Conservation (phyloP, 2,797 vertebrate genomes). For the Hoplostethus atlanticus region DNA sequence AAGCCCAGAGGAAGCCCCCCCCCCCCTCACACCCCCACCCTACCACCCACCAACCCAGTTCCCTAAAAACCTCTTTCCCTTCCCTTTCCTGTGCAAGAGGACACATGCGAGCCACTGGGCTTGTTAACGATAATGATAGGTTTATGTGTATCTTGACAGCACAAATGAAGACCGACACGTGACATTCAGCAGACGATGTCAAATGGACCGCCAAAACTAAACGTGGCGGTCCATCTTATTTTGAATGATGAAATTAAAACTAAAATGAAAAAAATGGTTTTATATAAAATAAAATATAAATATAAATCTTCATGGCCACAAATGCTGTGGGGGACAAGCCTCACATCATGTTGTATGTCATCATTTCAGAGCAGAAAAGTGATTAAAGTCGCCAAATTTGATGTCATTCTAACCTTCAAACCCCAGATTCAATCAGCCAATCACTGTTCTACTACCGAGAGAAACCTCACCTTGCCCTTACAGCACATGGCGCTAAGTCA, state of each 20-base stretch:
- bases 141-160: constrained; percentile 40
- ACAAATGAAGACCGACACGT: constrained; percentile 8
- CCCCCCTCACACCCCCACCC: neutral
- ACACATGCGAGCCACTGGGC: constrained; percentile 39
- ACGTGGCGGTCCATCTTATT: constrained; percentile 11
- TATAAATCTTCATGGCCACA: no score
- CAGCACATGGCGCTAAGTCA: constrained; percentile 64
- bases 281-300: neutral
- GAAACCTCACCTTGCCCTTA: constrained; percentile 60
- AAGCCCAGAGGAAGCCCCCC: constrained; percentile 65
- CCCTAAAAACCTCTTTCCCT: constrained; percentile 48
- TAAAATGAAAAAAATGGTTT: constrained; percentile 3
- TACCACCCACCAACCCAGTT: constrained; percentile 11
- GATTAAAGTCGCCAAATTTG: constrained; percentile 16
- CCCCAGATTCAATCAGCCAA: constrained; percentile 43
- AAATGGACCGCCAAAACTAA: no score
- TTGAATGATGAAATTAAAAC: neutral
- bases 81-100: constrained; percentile 40
- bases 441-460: constrained; percentile 36
- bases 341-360: neutral
- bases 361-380: constrained; percentile 3
- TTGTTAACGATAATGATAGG: constrained; percentile 45
- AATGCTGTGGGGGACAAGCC: neutral
- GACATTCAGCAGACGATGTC: constrained; percentile 7
- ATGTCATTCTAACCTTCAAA: constrained; percentile 55